Base-by-base conservation (phyloP, 2,797 vertebrate species). In the Spizella passerina region DNA sequence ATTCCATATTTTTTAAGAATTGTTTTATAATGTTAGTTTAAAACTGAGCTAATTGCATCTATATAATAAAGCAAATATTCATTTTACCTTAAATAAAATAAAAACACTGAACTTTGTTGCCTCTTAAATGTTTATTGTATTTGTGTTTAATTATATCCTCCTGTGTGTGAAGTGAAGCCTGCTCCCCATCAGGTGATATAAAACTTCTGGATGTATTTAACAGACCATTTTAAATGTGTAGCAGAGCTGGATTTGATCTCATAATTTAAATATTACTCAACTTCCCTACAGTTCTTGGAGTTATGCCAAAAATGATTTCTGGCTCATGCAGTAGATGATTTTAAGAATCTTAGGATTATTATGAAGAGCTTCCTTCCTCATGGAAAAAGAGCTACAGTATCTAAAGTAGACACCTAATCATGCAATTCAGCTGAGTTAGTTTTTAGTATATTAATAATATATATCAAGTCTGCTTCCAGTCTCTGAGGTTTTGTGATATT, bases 401-500 rank as follows among this genome's bases (percentile, higher is more conserved):
- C 46, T 84, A 34, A 36, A 59, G 46, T 61, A 95, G 71, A 39
- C 16, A 66, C 10, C 53, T 73, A 76, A 80, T 71, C 17, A 43
- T 89, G 77, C 36, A 80, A n/a, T 91, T 88, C 30, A 73, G 36
- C 63, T 77, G 50, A 83, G 50, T 69, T 89, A 22, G 60, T 29
- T 84, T 65, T 69, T 13, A 59, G 39, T 88, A 68, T 92, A 72
- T 90, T 78, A 94, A 94, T 82, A 94, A 95, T 85, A 85, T 72
- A 83, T 52, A 71, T 69, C 38, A 60, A 75, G 46, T 78, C 70
- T 63, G 49, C 47, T 66, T 90, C 49, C 43, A 90, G 55, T n/a
- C 65, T 82, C 71, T 69, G 88, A 86, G 80, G 82, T 63, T 95
- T 80, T 70, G 52, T 80, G 56, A 36, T 94, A 94, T 94, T 94